phyloP scores from a whole-genome alignment of 2,888 invertebrate species.

The Ophioninae sp. region DNA sequence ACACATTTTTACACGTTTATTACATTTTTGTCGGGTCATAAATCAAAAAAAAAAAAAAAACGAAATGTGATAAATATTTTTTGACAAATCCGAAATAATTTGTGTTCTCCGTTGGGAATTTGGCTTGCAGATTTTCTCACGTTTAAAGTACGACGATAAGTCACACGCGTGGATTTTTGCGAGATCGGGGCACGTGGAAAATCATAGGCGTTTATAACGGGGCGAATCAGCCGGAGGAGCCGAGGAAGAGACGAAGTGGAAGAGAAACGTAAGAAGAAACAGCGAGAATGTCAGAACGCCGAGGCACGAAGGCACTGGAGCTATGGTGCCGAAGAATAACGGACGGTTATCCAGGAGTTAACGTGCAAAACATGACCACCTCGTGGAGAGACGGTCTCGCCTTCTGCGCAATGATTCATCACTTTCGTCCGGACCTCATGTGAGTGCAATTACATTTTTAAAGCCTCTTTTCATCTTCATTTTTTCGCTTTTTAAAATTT shows the following conservation, averaged over 20 bases:
- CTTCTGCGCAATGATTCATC: constrained; percentile 97
- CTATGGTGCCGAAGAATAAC: constrained; percentile 95
- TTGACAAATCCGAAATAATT: neutral
- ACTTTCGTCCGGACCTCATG: constrained; percentile 97
- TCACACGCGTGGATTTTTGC: neutral
- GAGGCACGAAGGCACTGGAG: constrained; percentile 95
- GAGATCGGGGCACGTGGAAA: neutral
- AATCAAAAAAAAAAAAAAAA: neutral
- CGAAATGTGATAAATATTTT: neutral
- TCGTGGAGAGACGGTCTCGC: constrained; percentile 97
- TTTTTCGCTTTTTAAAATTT: constrained; percentile 3
- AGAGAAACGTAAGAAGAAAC: constrained; percentile 2
- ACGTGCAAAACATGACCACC: constrained; percentile 96
- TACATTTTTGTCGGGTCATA: neutral
- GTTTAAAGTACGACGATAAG: neutral
- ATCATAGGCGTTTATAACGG: too few species aligned
- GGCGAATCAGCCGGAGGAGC: neutral
- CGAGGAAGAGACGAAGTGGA: neutral
- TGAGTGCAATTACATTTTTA: constrained; percentile 82
- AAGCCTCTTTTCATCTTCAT: neutral
- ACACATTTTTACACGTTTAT: neutral
- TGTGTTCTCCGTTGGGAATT: neutral
- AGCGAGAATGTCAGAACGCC: constrained; percentile 88
- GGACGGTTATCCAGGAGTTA: constrained; percentile 94
- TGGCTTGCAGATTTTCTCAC: constrained; percentile 26